Base-by-base conservation (phyloP, 2,888 invertebrate species). In the Arrhopalites spinosus region DNA sequence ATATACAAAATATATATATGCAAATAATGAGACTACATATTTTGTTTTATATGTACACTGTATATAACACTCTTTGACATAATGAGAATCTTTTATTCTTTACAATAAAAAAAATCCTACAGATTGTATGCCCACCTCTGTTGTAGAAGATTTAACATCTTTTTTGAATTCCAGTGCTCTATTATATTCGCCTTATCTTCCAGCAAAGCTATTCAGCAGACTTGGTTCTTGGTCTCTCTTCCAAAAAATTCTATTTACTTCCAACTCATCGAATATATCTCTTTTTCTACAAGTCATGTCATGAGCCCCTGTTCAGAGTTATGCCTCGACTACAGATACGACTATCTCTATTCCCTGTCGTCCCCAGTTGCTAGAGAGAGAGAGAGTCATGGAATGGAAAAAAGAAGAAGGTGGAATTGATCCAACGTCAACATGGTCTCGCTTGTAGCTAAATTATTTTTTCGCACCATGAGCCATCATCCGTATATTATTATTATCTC, bases 81-180 rank as follows among this genome's bases (percentile, higher is more conserved):
- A n/a, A n/a, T n/a, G n/a, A n/a, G n/a, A n/a, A n/a, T n/a, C n/a
- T n/a, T n/a, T n/a, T n/a, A n/a, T n/a, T n/a, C n/a, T n/a, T n/a
- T n/a, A n/a, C n/a, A n/a, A n/a, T n/a, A n/a, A n/a, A n/a, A n/a
- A n/a, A n/a, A n/a, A n/a, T n/a, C n/a, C n/a, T n/a, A n/a, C n/a
- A n/a, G n/a, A n/a, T n/a, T n/a, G n/a, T n/a, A n/a, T 69, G 71
- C 71, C 67, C 59, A 68, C 30, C 43, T 72, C 36, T 72, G 50
- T 36, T n/a, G n/a, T 13, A 63, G 20, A 64, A 45, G 63, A 47
- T 72, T 61, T 72, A 72, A 72, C 61, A 72, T 61, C 72, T 72
- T 72, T 72, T 72, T 72, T 72, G 72, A 72, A 72, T 72, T 72
- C 72, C 72, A 61, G 72, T 72, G 72, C 72, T 72, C 72, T 72